A percentile compares a stretch with the other conserved stretches of the same genome.
These are phyloP conservation scores for Aspidapion aeneum DNA, from an alignment of 2,888 invertebrate species.

Conservation along the genomic window DNA sequence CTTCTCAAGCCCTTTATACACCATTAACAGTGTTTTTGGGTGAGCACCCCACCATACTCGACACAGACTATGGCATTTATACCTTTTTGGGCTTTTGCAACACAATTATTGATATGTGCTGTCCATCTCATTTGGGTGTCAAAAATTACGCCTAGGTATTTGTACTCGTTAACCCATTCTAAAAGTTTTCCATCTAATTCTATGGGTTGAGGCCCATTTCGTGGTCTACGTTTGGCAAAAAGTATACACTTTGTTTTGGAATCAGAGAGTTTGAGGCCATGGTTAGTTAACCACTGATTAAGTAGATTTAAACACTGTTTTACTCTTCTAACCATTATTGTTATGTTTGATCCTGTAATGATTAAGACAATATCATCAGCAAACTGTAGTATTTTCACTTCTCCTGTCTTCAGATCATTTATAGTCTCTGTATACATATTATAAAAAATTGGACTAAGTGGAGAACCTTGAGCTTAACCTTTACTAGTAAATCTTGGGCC, in stretches of 20 bases:
- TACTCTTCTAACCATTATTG: background rate
- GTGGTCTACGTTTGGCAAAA: background rate
- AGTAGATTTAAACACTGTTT: background rate
- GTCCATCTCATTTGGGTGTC: background rate
- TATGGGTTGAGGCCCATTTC: background rate
- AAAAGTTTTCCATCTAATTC: background rate
- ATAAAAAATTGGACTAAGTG: background rate
- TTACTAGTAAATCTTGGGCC: background rate
- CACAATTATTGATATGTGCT: background rate
- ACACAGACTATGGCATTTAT: slow-evolving; percentile 6
- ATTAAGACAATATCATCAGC: background rate
- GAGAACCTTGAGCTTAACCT: background rate
- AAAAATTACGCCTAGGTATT: slow-evolving; percentile 4
- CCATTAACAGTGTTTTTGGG: background rate
- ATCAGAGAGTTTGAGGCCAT: background rate
- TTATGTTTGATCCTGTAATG: background rate
- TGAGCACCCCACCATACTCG: slow-evolving; percentile 10
- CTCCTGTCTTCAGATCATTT: background rate
- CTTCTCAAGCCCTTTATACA: background rate
- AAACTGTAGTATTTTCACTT: background rate
- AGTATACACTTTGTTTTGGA: background rate
- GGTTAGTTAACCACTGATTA: background rate
- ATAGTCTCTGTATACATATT: background rate
- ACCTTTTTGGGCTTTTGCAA: slow-evolving; percentile 7
- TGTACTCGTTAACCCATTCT: slow-evolving; percentile 7